phyloP scores from a whole-genome alignment of 2,888 invertebrate genomes.

The Nymphalis urticae region DNA sequence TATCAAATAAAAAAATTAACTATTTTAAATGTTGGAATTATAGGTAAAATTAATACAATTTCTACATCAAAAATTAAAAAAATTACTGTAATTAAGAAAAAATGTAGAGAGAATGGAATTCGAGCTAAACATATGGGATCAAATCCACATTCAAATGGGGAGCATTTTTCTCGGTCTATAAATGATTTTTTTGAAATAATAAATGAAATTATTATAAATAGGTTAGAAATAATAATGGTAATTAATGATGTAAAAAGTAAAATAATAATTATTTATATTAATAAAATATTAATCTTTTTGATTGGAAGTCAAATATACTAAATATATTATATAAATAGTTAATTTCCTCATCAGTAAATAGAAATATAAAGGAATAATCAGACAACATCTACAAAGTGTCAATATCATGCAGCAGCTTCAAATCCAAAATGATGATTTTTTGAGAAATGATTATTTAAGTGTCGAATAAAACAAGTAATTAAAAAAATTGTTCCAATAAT shows the following conservation, averaged over 20 bases:
- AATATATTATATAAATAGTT: conserved; percentile 85
- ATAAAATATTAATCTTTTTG: conserved; percentile 42
- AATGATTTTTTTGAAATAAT: conserved; percentile 81
- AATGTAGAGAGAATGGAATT: conserved; percentile 74
- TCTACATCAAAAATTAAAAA: conserved; percentile 89
- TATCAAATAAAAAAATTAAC: too few relatives aligned
- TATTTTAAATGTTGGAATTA: conserved; percentile 69
- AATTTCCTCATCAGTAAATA: conserved; percentile 86
- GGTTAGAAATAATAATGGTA: conserved; percentile 65
- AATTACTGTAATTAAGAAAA: conserved; percentile 84
- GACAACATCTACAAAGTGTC: conserved; percentile 71
- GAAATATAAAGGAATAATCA: conserved; percentile 50
- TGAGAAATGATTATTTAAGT: conserved; percentile 60
- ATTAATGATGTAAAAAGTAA: conserved; percentile 60
- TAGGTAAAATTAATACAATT: conserved; percentile 84
- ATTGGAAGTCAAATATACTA: conserved; percentile 87
- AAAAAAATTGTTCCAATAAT: conserved; percentile 77
- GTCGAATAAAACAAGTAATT: conserved; percentile 57
- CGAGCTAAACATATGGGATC: conserved; percentile 65
- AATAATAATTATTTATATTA: conserved; percentile 83
- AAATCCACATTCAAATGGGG: conserved; percentile 82
- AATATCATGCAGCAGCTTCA: conserved; percentile 70
- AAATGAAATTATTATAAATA: conserved; percentile 75
- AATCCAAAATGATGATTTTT: conserved; percentile 65
- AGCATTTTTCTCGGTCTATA: conserved; percentile 82